Conservation (phyloP, 2,888 invertebrate species). For the Molorchus minor region DNA sequence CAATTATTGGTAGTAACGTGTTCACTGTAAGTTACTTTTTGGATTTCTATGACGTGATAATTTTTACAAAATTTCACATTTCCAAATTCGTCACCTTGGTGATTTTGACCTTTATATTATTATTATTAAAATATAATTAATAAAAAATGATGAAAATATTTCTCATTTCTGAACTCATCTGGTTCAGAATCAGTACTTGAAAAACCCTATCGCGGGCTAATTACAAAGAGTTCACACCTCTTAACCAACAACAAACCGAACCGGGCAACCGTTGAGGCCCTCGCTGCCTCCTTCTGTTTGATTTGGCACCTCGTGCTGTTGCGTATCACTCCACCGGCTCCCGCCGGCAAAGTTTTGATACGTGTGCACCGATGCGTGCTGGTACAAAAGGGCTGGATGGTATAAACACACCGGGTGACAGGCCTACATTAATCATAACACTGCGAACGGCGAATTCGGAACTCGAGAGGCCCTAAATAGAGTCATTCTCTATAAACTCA, state of each 20-base stretch:
- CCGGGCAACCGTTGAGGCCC: slow-evolving; percentile 36
- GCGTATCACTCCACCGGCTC: slow-evolving; percentile 43
- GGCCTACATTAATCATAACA: slow-evolving; percentile 61
- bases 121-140: no score
- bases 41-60: no score
- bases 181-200: no score
- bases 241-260: slow-evolving; percentile 38
- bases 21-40: no score
- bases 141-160: no score
- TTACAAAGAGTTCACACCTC: slow-evolving; percentile 37
- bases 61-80: no score
- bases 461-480: slow-evolving; percentile 53
- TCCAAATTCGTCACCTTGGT: no score
- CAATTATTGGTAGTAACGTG: no score
- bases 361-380: slow-evolving; percentile 61
- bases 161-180: no score
- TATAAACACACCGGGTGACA: slow-evolving; percentile 56
- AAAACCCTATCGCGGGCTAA: neutral
- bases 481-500: slow-evolving; percentile 48
- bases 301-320: slow-evolving; percentile 42
- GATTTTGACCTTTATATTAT: no score
- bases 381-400: slow-evolving; percentile 59
- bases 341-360: slow-evolving; percentile 62
- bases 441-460: slow-evolving; percentile 49
- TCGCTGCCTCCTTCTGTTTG: slow-evolving; percentile 33